Evolutionary conservation across 2,888 invertebrate species (phyloP), one percentile per base, ranked within the genome.

Genomic region (Matsumyia berberina): DNA sequence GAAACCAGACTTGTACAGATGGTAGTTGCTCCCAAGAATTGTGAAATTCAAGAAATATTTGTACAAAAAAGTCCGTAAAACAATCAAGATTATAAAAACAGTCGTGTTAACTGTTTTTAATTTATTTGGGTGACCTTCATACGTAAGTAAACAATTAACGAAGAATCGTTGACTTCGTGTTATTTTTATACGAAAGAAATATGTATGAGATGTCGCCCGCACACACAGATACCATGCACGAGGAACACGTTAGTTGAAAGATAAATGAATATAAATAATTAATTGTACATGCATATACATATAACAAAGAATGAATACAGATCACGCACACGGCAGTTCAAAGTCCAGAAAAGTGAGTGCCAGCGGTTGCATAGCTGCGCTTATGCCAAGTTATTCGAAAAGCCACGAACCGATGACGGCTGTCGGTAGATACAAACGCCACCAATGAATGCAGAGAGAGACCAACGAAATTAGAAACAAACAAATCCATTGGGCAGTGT

Each of bases 331-430:
- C 57, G 51, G 35, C 29, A 15, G 81, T 51, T 64, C 81, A 77
- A 77, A 81, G 81, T 81, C 77, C 81, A 77, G 33, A 64, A 51
- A 57, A 66, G 35, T 53, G 77, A 77, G 35, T 77, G 81, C 33
- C 72, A 57, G 39, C 19, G 15, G 15, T 15, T 69, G 62, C 62
- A 62, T 62, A 35, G 62, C 55, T 69, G 66, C 17, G 9, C 12
- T n/a, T 37, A n/a, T 64, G 77, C 81, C 81, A 81, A 77, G 55
- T 49, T 49, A 76, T 76, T 69, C 2, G 19, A 42, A 76, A 33
- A 53, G 37, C 31, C 44, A 55, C 62, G 46, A 57, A 37, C 35
- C 1, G 35, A 11, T 58, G 53, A 51, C 33, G 53, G 31, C 8
- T n/a, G 51, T 12, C 44, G 24, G 31, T 37, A 44, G 53, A 53